Conservation (phyloP, 2,888 invertebrate species). For the Macaria notata region DNA sequence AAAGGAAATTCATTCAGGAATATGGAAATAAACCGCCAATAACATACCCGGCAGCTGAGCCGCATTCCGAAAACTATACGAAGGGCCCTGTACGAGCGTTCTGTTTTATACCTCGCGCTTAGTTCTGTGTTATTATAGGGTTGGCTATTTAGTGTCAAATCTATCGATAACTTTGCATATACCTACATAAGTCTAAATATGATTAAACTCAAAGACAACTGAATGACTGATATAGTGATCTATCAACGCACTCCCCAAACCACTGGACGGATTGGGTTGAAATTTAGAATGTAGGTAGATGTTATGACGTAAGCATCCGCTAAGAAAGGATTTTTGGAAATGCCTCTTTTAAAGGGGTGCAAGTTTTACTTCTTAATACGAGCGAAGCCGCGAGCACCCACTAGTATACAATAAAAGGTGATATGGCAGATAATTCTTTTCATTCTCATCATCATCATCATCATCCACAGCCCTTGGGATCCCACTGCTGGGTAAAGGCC, state of each 20-base stretch:
- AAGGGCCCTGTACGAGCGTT: slow-evolving; percentile 5
- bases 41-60: slow-evolving; percentile 1
- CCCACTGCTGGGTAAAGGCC: too few species aligned
- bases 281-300: too few species aligned
- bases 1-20: not conserved
- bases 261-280: too few species aligned
- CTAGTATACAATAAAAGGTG: not conserved
- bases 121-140: not conserved
- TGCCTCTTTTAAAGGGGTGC: too few species aligned
- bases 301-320: too few species aligned
- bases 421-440: not conserved
- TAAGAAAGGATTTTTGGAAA: too few species aligned
- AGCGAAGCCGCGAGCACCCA: too few species aligned
- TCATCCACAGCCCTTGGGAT: too few species aligned
- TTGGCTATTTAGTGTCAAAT: not conserved
- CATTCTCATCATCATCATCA: not conserved
- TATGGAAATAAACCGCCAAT: slow-evolving; percentile 2
- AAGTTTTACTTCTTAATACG: too few species aligned
- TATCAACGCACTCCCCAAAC: too few species aligned
- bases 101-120: not conserved
- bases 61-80: slow-evolving; percentile 5
- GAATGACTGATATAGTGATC: not conserved
- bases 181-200: not conserved
- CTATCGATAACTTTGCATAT: not conserved
- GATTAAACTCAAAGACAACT: not conserved